Base-by-base conservation (phyloP, 1,140 invertebrate genomes). In the Brachionus angularis region DNA sequence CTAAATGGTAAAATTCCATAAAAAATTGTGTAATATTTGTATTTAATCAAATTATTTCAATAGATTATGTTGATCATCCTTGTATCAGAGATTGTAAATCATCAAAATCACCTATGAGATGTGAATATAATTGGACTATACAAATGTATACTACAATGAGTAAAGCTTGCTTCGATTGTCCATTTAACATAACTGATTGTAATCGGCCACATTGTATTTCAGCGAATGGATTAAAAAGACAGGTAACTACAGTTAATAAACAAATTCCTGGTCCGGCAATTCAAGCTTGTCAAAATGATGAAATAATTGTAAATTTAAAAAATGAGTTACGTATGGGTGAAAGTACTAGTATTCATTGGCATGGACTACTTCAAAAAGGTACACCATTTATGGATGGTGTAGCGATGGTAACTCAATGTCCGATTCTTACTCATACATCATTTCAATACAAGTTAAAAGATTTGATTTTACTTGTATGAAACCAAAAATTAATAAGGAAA, bases 331-430 rank as follows among this genome's bases (percentile, higher is more conserved):
- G 87, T 75, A 89, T 89, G 69, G 87, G 89, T 83, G 87, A 88
- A 77, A 84, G 88, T 1, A 2, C 16, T 1, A 88, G 88, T 0
- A 87, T 95, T 71, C 92, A 95, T 81, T 94, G 91, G 90, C 85
- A 90, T 62, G 90, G 91, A 46, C 85, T 93, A 46, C 88, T 86
- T 79, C 90, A 92, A 81, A 82, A 85, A 34, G 88, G 87, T 47
- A 87, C 88, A 3, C 90, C 90, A 75, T 91, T 89, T 79, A 92
- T 90, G 79, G 92, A 95, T 78, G 91, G 92, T 36, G 91, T 93
- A 23, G 90, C 91, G 3, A 89, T 88, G 71, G 86, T 94, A 7
- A 92, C 90, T 0, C 91, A 94, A 79, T 93, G 91, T 80, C 91
- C 91, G 5, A 93, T 94, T 75, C 83, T 85, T 71, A 86, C 90